Conservation (phyloP, 2,113 vertebrate genomes). For the Condylura cristata region DNA sequence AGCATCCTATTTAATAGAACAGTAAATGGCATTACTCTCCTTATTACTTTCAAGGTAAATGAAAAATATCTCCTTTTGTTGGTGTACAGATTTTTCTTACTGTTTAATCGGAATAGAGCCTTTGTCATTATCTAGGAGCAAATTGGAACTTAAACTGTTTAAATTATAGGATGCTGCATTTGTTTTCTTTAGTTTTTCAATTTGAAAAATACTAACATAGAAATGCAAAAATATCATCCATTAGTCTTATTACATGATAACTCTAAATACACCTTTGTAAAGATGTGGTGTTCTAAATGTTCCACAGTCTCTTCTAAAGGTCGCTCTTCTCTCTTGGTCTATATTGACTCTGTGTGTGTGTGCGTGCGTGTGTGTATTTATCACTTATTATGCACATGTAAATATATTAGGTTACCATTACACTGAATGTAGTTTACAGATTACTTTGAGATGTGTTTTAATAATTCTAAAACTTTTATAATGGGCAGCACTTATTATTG, state of each 20-base stretch:
- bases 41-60: constrained; percentile 12
- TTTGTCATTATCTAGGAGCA: neutral
- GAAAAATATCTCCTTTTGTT: neutral
- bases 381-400: neutral
- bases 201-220: constrained; percentile 13
- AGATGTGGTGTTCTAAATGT: neutral
- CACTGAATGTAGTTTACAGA: neutral
- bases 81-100: neutral
- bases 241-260: neutral
- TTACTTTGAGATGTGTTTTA: neutral
- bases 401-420: neutral
- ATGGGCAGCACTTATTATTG: neutral
- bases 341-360: neutral
- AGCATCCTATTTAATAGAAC: neutral
- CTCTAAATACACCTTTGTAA: neutral
- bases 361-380: neutral
- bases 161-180: neutral
- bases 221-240: neutral
- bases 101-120: neutral
- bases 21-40: neutral
- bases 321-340: neutral
- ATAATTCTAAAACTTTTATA: neutral
- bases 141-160: neutral
- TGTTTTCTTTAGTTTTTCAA: constrained; percentile 12
- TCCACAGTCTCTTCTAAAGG: neutral